Base-by-base conservation (phyloP, 2,888 invertebrate species). In the Criorhina ranunculi region DNA sequence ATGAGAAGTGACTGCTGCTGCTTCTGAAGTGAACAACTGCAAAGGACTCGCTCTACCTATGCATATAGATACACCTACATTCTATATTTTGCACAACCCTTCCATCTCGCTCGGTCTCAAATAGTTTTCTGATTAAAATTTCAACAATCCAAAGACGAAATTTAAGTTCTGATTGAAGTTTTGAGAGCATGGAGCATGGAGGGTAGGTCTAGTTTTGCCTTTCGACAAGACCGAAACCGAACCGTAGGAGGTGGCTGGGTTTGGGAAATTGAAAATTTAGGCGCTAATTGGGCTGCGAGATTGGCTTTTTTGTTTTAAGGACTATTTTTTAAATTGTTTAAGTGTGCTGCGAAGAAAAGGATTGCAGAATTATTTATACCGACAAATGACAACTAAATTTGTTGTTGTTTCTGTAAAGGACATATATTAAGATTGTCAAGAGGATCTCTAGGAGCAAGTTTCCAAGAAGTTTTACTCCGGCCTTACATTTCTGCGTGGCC, bases 111-210 rank as follows among this genome's bases (percentile, higher is more conserved):
- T 31, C 66, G 12, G 7, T 37, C 11, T 37, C 29, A 40, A 51
- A 79, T 72, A 44, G 78, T 78, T 35, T 73, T 73, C 67, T 73
- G 79, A 80, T 80, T 80, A 80, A 80, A 73, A 80, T 67, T 80
- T 40, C 79, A 80, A 60, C 51, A 51, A 67, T 73, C 73, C 53
- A 44, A 73, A 60, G 79, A 67, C 67, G 60, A 73, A 60, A 80
- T 67, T 80, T 37, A 73, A 79, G 59, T 79, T 79, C 44, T 73
- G 79, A 73, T 80, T 80, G 67, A 73, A 80, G 73, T 73, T 67
- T 80, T 57, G 53, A 66, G 59, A 66, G 53, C 42, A 33, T 49
- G 59, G 46, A 35, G 31, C 29, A 4, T 24, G 24, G 24, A 4
- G 24, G 24, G 24, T 24, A 15, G 7, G 17, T 6, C 11, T 37